phyloP scores from a whole-genome alignment of 1,140 invertebrate species.

The Camponotus floridanus region DNA sequence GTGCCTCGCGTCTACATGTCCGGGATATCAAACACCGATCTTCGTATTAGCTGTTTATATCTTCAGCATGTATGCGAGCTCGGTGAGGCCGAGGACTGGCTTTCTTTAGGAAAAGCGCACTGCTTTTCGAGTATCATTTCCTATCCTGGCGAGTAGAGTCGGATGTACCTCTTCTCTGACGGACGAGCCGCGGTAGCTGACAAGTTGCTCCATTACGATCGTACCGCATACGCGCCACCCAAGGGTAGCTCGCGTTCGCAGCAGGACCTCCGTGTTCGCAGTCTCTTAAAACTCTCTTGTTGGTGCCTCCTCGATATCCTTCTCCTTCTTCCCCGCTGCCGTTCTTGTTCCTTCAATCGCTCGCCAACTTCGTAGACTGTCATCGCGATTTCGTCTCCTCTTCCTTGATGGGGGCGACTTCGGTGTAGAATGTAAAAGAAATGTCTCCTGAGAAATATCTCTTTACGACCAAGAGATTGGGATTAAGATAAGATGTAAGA shows the following conservation, averaged over 20 bases:
- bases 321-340: not conserved
- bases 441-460: not conserved
- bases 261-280: slow-evolving; percentile 77
- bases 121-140: slow-evolving; percentile 4
- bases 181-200: slow-evolving; percentile 81
- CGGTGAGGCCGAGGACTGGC: slow-evolving; percentile 42
- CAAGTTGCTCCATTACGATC: slow-evolving; percentile 82
- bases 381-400: slow-evolving; percentile 6
- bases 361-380: slow-evolving; percentile 41
- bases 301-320: slow-evolving; percentile 47
- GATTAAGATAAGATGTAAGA: not conserved
- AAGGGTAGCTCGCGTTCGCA: slow-evolving; percentile 78
- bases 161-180: slow-evolving; percentile 75
- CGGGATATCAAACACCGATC: slow-evolving; percentile 79
- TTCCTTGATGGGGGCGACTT: slow-evolving; percentile 22
- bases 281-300: slow-evolving; percentile 74
- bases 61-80: slow-evolving; percentile 74
- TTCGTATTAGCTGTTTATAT: slow-evolving; percentile 58
- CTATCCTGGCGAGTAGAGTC: slow-evolving; percentile 49
- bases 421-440: slow-evolving; percentile 10
- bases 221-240: slow-evolving; percentile 79
- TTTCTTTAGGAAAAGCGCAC: slow-evolving; percentile 53
- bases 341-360: slow-evolving; percentile 21
- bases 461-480: not conserved
- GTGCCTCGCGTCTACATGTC: slow-evolving; percentile 74